Base-by-base conservation (phyloP, 2,888 invertebrate genomes). In the Oxyteleia sp. region DNA sequence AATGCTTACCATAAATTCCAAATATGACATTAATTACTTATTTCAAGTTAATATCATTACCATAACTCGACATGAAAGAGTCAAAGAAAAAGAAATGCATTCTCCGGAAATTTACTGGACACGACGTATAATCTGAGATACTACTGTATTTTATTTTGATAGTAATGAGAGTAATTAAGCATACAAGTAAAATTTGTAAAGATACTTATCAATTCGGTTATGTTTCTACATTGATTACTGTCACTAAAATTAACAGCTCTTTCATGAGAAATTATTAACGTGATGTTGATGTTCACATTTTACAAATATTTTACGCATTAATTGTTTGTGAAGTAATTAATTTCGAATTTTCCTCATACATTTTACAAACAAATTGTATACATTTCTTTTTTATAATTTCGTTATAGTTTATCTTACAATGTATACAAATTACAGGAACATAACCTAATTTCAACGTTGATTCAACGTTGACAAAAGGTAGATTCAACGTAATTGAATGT, bases 1-100 rank as follows among this genome's bases (percentile, higher is more conserved):
- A n/a, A n/a, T n/a, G n/a, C n/a, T n/a, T n/a, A n/a, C n/a, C n/a
- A n/a, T n/a, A n/a, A n/a, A n/a, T n/a, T n/a, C n/a, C n/a, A n/a
- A n/a, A n/a, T n/a, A n/a, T n/a, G n/a, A n/a, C n/a, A n/a, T n/a
- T n/a, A n/a, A n/a, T n/a, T n/a, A n/a, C n/a, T n/a, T n/a, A n/a
- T n/a, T n/a, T n/a, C n/a, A n/a, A n/a, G 43, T 59, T 55, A 32
- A 47, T 57, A 13, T 49, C 29, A 76, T 66, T 66, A 66, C 66
- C 66, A 66, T 76, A 68, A 76, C 59, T 59, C 41, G 69, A 51
- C 69, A 45, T 69, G 45, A 61, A 78, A 51, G 45, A 20, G 53
- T 43, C 35, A n/a, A 66, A 61, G 43, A 72, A 16, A 32, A 18
- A 49, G 38, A 78, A 59, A 49, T 61, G 57, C 49, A 29, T 35